Percentiles rank a stretch among this genome's conserved stretches.
Evolutionary conservation across 2,888 invertebrate genomes (phyloP).

Genomic region (Netelia inedita): DNA sequence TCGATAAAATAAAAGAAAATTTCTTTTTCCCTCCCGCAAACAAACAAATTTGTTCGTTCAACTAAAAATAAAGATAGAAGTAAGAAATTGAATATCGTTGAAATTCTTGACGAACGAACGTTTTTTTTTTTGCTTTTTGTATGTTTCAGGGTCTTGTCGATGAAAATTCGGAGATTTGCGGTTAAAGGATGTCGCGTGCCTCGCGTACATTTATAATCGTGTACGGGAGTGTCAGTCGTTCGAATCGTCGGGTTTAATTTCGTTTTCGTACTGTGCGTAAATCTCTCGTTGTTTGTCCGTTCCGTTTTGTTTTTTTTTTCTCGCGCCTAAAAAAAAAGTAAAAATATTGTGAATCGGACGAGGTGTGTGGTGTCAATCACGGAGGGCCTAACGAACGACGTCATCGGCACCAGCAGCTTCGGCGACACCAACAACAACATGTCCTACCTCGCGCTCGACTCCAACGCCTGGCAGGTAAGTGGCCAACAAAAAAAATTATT

Average conservation of each 20-base stretch:
- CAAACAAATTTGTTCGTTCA: not conserved
- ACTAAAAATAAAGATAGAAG: not conserved
- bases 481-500: slow-evolving; percentile 2
- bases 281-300: no score
- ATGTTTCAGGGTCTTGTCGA: slow-evolving; percentile 52
- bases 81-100: not conserved
- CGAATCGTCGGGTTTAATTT: slow-evolving; percentile 38
- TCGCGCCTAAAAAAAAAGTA: not conserved
- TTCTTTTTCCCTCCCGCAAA: not conserved
- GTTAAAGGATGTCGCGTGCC: slow-evolving; percentile 40
- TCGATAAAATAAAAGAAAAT: not conserved
- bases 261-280: slow-evolving; percentile 33
- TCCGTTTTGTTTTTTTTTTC: no score
- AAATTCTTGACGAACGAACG: not conserved
- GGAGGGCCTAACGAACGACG: slow-evolving; percentile 62
- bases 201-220: slow-evolving; percentile 51
- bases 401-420: slow-evolving; percentile 47
- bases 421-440: slow-evolving; percentile 78
- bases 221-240: slow-evolving; percentile 66
- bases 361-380: slow-evolving; percentile 51
- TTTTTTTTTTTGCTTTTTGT: not conserved
- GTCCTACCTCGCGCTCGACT: slow-evolving; percentile 85
- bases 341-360: slow-evolving; percentile 25
- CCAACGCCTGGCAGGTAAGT: slow-evolving; percentile 86
- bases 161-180: slow-evolving; percentile 2